These are phyloP conservation scores for Zosterops japonicus DNA, from an alignment of 2,113 vertebrate species.

Conservation along the genomic window DNA sequence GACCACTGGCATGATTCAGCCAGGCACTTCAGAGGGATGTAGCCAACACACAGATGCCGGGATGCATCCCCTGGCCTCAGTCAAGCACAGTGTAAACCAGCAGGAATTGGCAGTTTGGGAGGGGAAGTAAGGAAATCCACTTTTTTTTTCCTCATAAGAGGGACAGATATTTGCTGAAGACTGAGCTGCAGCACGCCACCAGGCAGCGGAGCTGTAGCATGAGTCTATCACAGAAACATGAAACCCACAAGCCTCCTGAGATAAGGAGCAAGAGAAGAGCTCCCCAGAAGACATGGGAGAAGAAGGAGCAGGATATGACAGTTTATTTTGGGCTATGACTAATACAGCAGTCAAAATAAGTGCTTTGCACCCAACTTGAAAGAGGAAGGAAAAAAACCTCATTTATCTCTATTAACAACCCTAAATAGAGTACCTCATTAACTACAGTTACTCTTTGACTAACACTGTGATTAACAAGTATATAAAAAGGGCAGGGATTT, in stretches of 20 bases:
- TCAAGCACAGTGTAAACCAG: neutral
- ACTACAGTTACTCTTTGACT: neutral
- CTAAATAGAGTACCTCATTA: neutral
- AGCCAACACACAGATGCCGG: neutral
- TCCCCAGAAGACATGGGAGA: neutral
- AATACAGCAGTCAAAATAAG: neutral
- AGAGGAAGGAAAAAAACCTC: neutral
- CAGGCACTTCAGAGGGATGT: neutral
- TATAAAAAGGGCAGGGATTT: neutral
- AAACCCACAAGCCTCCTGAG: neutral
- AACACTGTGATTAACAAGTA: neutral
- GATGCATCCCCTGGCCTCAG: neutral
- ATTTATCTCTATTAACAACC: neutral
- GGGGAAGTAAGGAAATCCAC: neutral
- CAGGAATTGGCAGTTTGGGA: neutral
- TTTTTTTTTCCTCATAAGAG: accelerated
- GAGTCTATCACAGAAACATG: neutral
- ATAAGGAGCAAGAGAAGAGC: neutral
- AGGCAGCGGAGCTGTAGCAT: accelerated
- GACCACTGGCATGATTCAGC: accelerated
- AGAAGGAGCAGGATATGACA: neutral
- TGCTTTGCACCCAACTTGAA: neutral
- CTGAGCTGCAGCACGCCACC: neutral
- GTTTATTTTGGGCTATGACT: neutral
- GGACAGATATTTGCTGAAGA: neutral